phyloP scores from a whole-genome alignment of 1,140 invertebrate species.

The Danaus melanippus region DNA sequence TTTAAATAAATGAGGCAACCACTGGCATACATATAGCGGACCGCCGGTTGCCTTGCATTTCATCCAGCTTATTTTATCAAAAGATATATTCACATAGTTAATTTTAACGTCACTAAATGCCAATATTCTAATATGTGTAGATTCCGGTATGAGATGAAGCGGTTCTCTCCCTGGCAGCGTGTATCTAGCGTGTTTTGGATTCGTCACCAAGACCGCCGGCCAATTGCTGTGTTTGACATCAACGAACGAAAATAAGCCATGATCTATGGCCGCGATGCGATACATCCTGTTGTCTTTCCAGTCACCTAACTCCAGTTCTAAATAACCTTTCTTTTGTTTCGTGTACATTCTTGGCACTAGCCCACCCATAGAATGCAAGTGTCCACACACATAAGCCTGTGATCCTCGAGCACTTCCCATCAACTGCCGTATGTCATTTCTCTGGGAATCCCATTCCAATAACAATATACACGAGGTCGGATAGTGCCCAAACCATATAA shows the following conservation, averaged over 20 bases:
- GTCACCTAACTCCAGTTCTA: conserved; percentile 93
- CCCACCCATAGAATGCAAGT: conserved; percentile 89
- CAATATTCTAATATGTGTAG: conserved; percentile 86
- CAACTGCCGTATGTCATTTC: conserved; percentile 72
- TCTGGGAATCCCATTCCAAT: conserved; percentile 61
- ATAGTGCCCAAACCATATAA: conserved; percentile 89
- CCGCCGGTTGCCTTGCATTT: conserved; percentile 74
- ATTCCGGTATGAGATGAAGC: conserved; percentile 76
- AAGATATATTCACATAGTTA: conserved; percentile 79
- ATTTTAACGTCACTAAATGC: conserved; percentile 82
- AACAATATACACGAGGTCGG: conserved; percentile 90
- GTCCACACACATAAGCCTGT: conserved; percentile 88
- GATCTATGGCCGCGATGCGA: conserved; percentile 87
- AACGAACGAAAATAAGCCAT: conserved; percentile 91
- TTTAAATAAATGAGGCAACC: conserved; percentile 79
- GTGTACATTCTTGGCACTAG: conserved; percentile 90
- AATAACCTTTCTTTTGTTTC: conserved; percentile 84
- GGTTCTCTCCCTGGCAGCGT: conserved; percentile 83
- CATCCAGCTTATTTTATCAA: conserved; percentile 74
- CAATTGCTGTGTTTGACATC: conserved; percentile 84
- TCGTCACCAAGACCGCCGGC: conserved; percentile 89
- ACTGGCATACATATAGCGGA: conserved; percentile 81
- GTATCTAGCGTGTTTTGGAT: conserved; percentile 89
- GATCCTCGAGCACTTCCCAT: conserved; percentile 70
- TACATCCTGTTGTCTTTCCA: conserved; percentile 95